phyloP scores from a whole-genome alignment of 2,888 invertebrate genomes.

The Steinernema hermaphroditum region DNA sequence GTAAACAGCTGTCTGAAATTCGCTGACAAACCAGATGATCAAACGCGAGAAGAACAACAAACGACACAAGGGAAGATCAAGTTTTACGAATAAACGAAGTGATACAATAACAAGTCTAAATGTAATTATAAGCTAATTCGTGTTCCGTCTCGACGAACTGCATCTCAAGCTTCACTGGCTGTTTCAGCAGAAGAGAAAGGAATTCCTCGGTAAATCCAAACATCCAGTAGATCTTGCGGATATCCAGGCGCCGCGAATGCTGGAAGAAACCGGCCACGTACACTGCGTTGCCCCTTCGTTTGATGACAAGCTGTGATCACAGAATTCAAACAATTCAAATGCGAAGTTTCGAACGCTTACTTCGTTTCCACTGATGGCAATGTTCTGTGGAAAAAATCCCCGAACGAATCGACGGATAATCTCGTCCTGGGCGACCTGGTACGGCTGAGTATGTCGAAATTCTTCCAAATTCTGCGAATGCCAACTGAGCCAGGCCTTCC shows the following conservation, averaged over 20 bases:
- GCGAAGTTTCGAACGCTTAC: no score
- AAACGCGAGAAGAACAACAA: no score
- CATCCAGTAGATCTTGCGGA: constrained; percentile 81
- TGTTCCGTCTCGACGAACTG: constrained; percentile 80
- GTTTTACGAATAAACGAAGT: no score
- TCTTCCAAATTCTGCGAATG: constrained; percentile 67
- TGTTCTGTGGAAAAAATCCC: constrained; percentile 71
- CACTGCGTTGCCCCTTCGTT: constrained; percentile 89
- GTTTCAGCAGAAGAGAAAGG: constrained; percentile 86
- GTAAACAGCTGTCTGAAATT: no score
- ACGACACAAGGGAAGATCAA: no score
- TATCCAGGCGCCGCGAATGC: constrained; percentile 53
- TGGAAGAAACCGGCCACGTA: constrained; percentile 80
- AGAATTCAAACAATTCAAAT: no score
- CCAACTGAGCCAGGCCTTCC: constrained; percentile 70
- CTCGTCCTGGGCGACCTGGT: constrained; percentile 78
- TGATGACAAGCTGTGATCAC: constrained; percentile 77
- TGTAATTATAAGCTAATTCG: constrained; percentile 86
- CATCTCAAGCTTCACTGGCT: constrained; percentile 89
- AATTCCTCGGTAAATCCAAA: constrained; percentile 93
- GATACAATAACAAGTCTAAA: constrained; percentile 72
- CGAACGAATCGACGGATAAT: constrained; percentile 87
- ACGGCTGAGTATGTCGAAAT: constrained; percentile 60
- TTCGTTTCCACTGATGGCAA: constrained; percentile 60
- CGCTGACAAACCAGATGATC: no score